Base-by-base conservation (phyloP, 2,113 vertebrate species). In the Neopipo cinnamomea region DNA sequence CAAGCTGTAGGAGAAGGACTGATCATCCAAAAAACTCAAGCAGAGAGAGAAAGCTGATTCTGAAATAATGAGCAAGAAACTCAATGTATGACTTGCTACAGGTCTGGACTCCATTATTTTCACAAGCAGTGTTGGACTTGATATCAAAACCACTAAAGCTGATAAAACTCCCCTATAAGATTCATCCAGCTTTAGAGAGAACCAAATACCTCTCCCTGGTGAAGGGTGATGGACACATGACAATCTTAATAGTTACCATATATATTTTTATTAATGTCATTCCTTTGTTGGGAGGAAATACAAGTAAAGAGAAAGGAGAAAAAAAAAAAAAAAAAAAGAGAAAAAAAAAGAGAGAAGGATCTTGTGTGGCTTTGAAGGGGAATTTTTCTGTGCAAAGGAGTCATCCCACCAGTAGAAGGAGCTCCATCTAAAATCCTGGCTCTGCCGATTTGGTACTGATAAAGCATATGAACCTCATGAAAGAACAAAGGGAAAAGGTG, bases 331-430 rank as follows among this genome's bases (percentile, higher is more conserved):
- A 33, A 39, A 22, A 23, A 18, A 37, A 41, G 13, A 52, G 17
- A 17, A 24, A 73, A 49, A 4, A 0, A 0, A 4, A 5, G 13
- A 39, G 12, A 39, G 22, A 47, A 3, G 12, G 7, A 6, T 33
- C 5, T 28, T 4, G 4, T 27, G 55, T 31, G 71, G 42, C 3
- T 66, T 79, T 50, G 23, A 4, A 41, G 9, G 28, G 35, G 22
- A 50, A 46, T 28, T 80, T 59, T 65, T n/a, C 41, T 33, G 25
- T 78, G 87, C 47, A 65, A 49, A 75, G 35, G 6, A 52, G 63
- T 72, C 89, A 72, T 88, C 94, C 89, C 1, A 1, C 94, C 95
- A 95, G 94, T 85, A 96, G 96, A 95, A 94, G 95, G 94, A 96
- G 91, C 96, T 93, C 91, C 55, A 70, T 78, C n/a, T 83, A 41